These are phyloP conservation scores for Hedya salicella DNA, from an alignment of 2,888 invertebrate genomes.

Conservation along the genomic window DNA sequence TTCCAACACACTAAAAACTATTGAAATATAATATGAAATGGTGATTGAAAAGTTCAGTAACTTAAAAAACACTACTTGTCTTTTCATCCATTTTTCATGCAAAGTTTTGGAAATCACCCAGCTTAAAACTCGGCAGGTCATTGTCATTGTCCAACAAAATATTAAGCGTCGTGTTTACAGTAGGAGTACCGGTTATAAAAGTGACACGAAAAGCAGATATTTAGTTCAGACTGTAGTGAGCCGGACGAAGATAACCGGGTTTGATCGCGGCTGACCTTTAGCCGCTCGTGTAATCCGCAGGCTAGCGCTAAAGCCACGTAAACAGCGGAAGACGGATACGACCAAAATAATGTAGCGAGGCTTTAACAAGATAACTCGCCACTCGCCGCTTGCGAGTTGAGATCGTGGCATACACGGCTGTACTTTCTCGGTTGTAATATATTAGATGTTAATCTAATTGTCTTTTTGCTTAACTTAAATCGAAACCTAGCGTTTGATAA, in stretches of 20 bases:
- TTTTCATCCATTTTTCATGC: too few relatives aligned
- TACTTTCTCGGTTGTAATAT: slow-evolving; percentile 34
- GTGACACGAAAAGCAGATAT: slow-evolving; percentile 27
- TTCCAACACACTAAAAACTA: too few relatives aligned
- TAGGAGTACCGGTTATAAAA: slow-evolving; percentile 21
- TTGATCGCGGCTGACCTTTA: slow-evolving; percentile 40
- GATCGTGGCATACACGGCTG: slow-evolving; percentile 18
- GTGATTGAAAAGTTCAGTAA: too few relatives aligned
- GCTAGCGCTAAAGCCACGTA: slow-evolving; percentile 21
- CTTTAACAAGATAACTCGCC: slow-evolving; percentile 40
- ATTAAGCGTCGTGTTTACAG: background rate
- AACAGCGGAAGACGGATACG: slow-evolving; percentile 40
- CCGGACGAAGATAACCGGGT: slow-evolving; percentile 42
- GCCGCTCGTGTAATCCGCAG: slow-evolving; percentile 24
- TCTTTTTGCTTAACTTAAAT: too few relatives aligned
- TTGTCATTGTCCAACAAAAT: background rate
- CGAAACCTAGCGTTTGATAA: too few relatives aligned
- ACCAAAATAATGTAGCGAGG: slow-evolving; percentile 38
- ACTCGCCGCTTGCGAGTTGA: slow-evolving; percentile 2
- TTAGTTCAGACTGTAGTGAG: slow-evolving; percentile 26
- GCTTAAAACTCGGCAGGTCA: too few relatives aligned
- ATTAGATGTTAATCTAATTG: slow-evolving; percentile 19
- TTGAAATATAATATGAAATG: too few relatives aligned
- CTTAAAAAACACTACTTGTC: too few relatives aligned
- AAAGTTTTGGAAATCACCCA: too few relatives aligned